A percentile compares a stretch with the other conserved stretches of the same genome.
Conservation (phyloP, 2,797 vertebrate genomes). For the Rallus crepitans region DNA sequence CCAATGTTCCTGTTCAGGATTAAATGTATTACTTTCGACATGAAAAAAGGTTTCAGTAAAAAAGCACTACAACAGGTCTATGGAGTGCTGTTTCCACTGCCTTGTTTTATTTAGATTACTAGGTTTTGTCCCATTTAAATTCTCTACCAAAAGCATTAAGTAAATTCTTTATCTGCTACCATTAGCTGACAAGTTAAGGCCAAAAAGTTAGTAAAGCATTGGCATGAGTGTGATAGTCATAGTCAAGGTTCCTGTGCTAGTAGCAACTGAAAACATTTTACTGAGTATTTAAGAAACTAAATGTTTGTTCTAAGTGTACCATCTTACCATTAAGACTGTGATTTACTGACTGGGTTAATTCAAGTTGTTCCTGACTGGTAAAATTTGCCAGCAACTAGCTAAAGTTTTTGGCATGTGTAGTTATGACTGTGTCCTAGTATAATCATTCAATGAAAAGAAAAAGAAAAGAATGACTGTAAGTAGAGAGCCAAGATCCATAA, state of each 20-base stretch:
- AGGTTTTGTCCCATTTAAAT: not conserved
- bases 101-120: not conserved
- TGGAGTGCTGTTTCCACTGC: rapidly evolving
- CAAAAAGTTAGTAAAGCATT: not conserved
- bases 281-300: not conserved
- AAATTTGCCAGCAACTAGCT: not conserved
- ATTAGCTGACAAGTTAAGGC: not conserved
- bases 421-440: not conserved
- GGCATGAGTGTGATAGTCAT: not conserved
- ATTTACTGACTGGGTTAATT: not conserved
- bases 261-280: not conserved
- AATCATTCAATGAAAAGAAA: not conserved
- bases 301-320: not conserved
- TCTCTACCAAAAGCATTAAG: not conserved
- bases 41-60: not conserved
- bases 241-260: not conserved
- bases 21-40: not conserved
- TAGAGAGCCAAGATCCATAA: not conserved
- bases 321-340: not conserved
- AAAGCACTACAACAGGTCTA: not conserved
- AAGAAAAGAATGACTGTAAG: not conserved
- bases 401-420: not conserved
- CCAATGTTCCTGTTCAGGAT: not conserved
- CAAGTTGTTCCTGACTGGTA: not conserved
- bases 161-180: not conserved